A percentile compares a stretch with the other conserved stretches of the same genome.
Evolutionary conservation across 2,797 vertebrate species (phyloP).

Genomic region (Melanogrammus aeglefinus): DNA sequence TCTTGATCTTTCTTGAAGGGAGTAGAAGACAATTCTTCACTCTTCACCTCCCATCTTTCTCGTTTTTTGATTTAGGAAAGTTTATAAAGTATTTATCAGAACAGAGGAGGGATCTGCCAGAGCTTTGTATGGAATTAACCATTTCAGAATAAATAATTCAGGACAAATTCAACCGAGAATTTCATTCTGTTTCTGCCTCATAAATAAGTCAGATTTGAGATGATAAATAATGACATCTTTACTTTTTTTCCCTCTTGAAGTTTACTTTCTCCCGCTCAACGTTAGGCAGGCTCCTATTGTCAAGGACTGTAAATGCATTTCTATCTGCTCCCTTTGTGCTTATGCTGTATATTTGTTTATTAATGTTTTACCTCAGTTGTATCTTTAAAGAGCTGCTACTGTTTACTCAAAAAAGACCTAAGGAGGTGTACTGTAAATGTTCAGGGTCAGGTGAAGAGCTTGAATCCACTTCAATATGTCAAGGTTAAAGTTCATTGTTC

Average conservation of each 20-base stretch:
- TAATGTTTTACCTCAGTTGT: not conserved
- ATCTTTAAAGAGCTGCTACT: not conserved
- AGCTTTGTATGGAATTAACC: conserved; percentile 79
- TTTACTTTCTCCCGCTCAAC: conserved; percentile 51
- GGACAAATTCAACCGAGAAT: conserved; percentile 75
- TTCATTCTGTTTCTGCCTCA: conserved; percentile 78
- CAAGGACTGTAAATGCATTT: conserved; percentile 24
- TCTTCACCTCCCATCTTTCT: conserved; percentile 68
- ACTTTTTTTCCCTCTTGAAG: conserved; percentile 61
- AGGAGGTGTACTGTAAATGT: conserved; percentile 8
- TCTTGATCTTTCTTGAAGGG: not conserved
- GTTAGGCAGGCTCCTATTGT: conserved; percentile 33
- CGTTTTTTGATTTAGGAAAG: conserved; percentile 77
- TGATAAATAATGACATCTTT: conserved; percentile 80
- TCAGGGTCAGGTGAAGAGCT: conserved; percentile 27
- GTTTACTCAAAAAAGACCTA: conserved; percentile 25
- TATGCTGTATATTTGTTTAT: not conserved
- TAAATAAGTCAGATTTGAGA: conserved; percentile 76
- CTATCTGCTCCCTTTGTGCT: not conserved
- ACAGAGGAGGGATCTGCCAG: conserved; percentile 74
- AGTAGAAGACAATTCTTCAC: conserved; percentile 64
- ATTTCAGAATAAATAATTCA: conserved; percentile 80
- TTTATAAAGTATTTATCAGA: conserved; percentile 78
- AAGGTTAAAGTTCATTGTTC: not conserved
- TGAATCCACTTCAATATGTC: not conserved